These are phyloP conservation scores for Melanotaenia parkinsoni DNA, from an alignment of 2,797 vertebrate species.

Conservation along the genomic window DNA sequence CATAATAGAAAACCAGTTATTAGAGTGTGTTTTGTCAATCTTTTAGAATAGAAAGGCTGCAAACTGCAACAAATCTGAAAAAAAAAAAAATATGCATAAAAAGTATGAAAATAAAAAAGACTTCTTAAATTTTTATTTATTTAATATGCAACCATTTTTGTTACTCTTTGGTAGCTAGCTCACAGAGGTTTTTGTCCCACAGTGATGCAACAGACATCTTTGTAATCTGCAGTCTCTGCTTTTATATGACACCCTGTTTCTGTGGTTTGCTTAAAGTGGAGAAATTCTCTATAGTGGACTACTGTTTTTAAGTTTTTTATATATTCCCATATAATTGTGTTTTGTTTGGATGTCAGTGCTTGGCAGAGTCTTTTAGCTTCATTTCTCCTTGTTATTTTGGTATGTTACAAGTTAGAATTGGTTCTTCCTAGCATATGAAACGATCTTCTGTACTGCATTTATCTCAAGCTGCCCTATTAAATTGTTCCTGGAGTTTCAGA, in stretches of 20 bases:
- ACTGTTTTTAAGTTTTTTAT: no score
- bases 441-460: no score
- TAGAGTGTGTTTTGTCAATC: neutral
- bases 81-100: neutral
- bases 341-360: neutral
- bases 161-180: no score
- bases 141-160: neutral
- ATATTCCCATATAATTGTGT: neutral
- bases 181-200: no score
- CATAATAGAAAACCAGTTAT: neutral
- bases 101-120: neutral
- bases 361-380: no score
- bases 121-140: neutral
- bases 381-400: no score
- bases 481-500: neutral
- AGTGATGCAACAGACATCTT: no score
- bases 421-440: neutral
- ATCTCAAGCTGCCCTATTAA: neutral
- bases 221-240: no score
- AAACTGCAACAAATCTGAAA: neutral
- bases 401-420: no score
- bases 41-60: neutral
- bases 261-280: no score
- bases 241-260: no score
- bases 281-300: no score